phyloP scores from a whole-genome alignment of 2,888 invertebrate genomes.

The Mycalesis mineus region DNA sequence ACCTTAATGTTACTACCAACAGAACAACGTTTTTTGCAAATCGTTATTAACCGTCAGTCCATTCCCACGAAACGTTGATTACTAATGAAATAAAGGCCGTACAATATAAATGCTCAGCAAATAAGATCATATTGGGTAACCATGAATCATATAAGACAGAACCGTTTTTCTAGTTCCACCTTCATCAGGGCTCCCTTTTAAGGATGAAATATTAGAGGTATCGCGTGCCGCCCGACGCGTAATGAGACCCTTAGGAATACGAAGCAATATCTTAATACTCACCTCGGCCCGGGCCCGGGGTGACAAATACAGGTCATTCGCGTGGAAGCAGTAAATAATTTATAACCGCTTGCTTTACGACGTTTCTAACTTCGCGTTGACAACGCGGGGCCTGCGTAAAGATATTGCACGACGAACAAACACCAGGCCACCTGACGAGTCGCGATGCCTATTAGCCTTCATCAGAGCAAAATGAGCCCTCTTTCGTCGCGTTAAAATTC shows the following conservation, averaged over 20 bases:
- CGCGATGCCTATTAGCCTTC: slow-evolving; percentile 10
- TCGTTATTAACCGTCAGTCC: slow-evolving; percentile 52
- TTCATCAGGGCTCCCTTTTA: slow-evolving; percentile 34
- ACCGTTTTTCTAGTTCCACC: slow-evolving; percentile 20
- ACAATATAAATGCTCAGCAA: slow-evolving; percentile 35
- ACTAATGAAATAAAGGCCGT: slow-evolving; percentile 66
- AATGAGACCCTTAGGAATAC: slow-evolving; percentile 74
- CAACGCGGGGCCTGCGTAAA: slow-evolving; percentile 47
- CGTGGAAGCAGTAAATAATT: slow-evolving; percentile 72
- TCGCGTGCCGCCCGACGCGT: slow-evolving; percentile 57
- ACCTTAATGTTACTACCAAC: slow-evolving; percentile 69
- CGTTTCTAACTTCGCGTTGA: slow-evolving; percentile 55
- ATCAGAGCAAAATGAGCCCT: slow-evolving; percentile 13
- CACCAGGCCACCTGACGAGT: slow-evolving; percentile 22
- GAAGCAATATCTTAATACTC: slow-evolving; percentile 76
- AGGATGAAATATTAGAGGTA: slow-evolving; percentile 70
- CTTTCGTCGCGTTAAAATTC: slow-evolving; percentile 3
- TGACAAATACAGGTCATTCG: slow-evolving; percentile 71
- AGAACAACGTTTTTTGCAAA: slow-evolving; percentile 62
- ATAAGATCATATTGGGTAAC: slow-evolving; percentile 34
- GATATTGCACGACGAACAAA: slow-evolving; percentile 51
- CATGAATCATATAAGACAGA: slow-evolving; percentile 18
- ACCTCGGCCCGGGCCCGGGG: slow-evolving; percentile 59
- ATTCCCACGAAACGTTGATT: slow-evolving; percentile 56
- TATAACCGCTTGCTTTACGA: slow-evolving; percentile 65